Evolutionary conservation across 64 coral and sea anemone genomes (phyloP), one percentile per base, ranked within the genome.

Genomic region (Pachyseris speciosa): DNA sequence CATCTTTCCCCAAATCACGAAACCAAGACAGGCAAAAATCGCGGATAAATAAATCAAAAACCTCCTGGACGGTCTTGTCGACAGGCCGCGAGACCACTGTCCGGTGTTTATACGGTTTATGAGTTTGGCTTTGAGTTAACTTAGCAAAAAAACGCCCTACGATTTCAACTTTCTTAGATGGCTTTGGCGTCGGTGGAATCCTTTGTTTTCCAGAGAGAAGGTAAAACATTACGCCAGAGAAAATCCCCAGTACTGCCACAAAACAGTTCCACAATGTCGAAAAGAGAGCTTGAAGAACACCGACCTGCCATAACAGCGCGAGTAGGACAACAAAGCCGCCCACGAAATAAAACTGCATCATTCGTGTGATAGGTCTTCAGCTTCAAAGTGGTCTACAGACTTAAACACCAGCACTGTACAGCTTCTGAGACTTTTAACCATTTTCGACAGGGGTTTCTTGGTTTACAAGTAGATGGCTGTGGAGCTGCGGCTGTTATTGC

Each of bases 11-110:
- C 38, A 99, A 83, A 69, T 71, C 86, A 22, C 80, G 86, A 67
- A 95, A 99, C 97, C 97, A 99, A 12, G 97, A 99, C 37, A 99
- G 91, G 69, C 97, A 99, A 61, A 99, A 99, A 85, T 99, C 97
- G 19, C 94, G 90, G 39, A 99, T 90, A 50, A 99, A 99, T 17
- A 95, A 87, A 41, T 99, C 97, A 91, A 99, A 93, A 42, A 99
- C 79, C 44, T 95, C 97, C 47, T 99, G 97, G 52, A 99, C 87
- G n/a, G 88, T 89, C 24, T 95, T 95, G 81, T 99, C 97, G n/a
- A 99, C 91, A 44, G 94, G 75, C 34, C 90, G 79, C 55, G 97
- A 95, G 10, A 99, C 87, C n/a, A 99, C 85, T 32, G 94, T 90
- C 37, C 79, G 67, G 27, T 95, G 97, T 43, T 87, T 91, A 81